These are phyloP conservation scores for Trachymyrmex septentrionalis DNA, from an alignment of 1,140 invertebrate species.

Conservation along the genomic window DNA sequence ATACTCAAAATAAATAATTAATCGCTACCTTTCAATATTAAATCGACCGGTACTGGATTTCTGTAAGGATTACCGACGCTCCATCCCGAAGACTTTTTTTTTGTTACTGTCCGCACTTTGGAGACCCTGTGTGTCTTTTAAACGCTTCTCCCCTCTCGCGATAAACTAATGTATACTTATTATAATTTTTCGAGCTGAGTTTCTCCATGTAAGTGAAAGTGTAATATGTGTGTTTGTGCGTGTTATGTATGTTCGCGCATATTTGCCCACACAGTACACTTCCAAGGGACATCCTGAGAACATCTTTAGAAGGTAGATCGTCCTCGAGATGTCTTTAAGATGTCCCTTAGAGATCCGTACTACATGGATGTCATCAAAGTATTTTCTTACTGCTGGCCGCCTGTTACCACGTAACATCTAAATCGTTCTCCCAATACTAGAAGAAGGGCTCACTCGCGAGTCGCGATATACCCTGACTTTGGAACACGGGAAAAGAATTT, in stretches of 20 bases:
- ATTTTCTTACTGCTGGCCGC: constrained; percentile 17
- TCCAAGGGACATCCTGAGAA: no score
- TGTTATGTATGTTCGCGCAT: neutral
- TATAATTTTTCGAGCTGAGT: constrained; percentile 56
- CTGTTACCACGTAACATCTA: constrained; percentile 3
- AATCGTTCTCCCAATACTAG: neutral
- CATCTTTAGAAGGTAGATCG: no score
- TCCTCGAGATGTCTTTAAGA: no score
- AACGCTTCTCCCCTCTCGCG: constrained; percentile 50
- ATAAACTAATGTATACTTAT: constrained; percentile 59
- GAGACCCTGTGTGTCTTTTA: constrained; percentile 65
- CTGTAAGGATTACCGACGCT: constrained; percentile 1
- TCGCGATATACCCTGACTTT: neutral
- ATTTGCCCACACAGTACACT: neutral
- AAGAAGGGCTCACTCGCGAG: neutral
- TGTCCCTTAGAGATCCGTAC: no score
- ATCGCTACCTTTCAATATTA: no score
- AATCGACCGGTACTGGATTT: no score
- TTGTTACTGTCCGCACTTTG: constrained; percentile 37
- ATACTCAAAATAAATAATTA: no score
- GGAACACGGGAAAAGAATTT: constrained; percentile 15
- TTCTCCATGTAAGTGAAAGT: neutral
- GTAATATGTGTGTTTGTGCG: neutral
- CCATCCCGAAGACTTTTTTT: constrained; percentile 13
- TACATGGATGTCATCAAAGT: constrained; percentile 1